Percentiles rank a stretch among this genome's conserved stretches.
These are phyloP conservation scores for Pachyramphus minor DNA, from an alignment of 2,113 vertebrate genomes.

Conservation along the genomic window DNA sequence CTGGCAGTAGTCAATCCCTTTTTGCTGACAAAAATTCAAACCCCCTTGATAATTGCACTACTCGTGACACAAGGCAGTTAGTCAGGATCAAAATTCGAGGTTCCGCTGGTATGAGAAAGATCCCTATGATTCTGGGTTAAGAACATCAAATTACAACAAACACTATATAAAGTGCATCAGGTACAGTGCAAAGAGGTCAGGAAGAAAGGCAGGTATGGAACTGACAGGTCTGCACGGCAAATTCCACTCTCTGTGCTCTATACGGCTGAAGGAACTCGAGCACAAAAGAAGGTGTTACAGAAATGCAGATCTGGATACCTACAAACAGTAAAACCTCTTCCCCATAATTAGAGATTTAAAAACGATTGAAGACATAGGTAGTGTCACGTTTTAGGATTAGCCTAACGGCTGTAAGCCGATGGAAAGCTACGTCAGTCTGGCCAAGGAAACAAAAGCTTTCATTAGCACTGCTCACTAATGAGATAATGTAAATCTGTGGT, in stretches of 20 bases:
- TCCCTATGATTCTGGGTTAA: conserved; percentile 20
- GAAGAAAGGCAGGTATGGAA: conserved; percentile 29
- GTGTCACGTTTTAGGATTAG: background rate
- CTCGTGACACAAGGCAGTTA: conserved; percentile 26
- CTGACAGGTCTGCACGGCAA: background rate
- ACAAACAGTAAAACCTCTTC: background rate
- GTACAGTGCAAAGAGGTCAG: conserved; percentile 75
- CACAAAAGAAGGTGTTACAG: background rate
- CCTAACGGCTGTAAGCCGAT: background rate
- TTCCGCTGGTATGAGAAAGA: conserved; percentile 52
- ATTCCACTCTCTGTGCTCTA: background rate
- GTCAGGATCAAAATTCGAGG: conserved; percentile 31
- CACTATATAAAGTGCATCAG: conserved; percentile 75
- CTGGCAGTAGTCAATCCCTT: conserved; percentile 39
- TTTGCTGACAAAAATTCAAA: background rate
- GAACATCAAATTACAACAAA: conserved; percentile 34
- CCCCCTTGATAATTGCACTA: background rate
- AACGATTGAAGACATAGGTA: background rate
- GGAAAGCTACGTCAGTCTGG: conserved; percentile 10
- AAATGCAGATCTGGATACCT: background rate
- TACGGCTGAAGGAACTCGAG: background rate
- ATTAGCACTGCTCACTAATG: conserved; percentile 43
- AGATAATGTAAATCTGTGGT: conserved; percentile 12
- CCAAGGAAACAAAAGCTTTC: conserved; percentile 32
- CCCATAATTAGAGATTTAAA: background rate